Base-by-base conservation (phyloP, 2,888 invertebrate genomes). In the Toxonevra muliebris region DNA sequence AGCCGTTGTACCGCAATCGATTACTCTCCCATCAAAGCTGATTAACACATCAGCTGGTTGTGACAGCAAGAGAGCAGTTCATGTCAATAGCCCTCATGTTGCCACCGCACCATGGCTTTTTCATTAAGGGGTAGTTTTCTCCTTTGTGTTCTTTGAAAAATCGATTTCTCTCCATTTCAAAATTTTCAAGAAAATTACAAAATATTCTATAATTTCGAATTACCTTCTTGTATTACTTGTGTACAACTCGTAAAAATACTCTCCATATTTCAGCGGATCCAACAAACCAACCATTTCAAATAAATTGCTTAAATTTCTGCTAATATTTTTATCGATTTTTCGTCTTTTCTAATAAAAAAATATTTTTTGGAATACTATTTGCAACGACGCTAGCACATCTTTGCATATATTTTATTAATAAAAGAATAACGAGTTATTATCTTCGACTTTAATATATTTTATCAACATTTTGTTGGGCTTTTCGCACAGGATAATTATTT, bases 261-360 rank as follows among this genome's bases (percentile, higher is more conserved):
- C 85, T 61, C 85, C 86, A 78, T 85, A 85, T 78, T 84, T 84
- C 45, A 80, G 73, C 42, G 86, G 85, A 79, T 85, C 83, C 61
- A 85, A 76, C 69, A 85, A 75, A 52, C 85, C 84, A 75, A 85
- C 83, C 83, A 83, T 83, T 74, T 71, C 65, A 61, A 58, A 53
- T 48, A 17, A 4, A 30, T 30, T 30, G 7, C 7, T 2, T 30
- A 30, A 30, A 30, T 30, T 30, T 68, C 60, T 62, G 73, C 45
- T 66, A 62, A 67, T 11, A n/a, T n/a, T 15, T 58, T 20, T 42
- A 57, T 48, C 53, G 65, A 65, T 55, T 68, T 61, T 64, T 58
- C 12, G n/a, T 62, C 63, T 42, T 40, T 8, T 58, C 53, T 57
- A 12, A 41, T 66, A 48, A 5, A 12, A 50, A 20, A n/a, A 7